phyloP scores from a whole-genome alignment of 2,797 vertebrate species.

The Sebastes melanostomus region DNA sequence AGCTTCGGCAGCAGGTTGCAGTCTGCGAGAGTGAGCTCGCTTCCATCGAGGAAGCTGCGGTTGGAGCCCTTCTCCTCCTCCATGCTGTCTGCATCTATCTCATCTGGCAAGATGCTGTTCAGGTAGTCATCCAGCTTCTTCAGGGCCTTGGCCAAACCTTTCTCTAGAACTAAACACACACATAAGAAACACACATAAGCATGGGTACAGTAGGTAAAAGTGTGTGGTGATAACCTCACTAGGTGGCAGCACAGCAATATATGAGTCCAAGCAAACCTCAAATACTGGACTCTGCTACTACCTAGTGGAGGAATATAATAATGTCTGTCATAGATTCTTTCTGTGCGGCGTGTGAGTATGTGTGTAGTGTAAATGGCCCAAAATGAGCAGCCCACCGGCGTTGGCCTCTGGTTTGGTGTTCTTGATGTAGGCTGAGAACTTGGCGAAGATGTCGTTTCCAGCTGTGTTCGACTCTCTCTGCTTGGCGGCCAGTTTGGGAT shows the following conservation, averaged over 20 bases:
- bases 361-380: conserved; percentile 25
- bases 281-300: conserved; percentile 63
- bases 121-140: conserved; percentile 94
- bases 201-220: not conserved
- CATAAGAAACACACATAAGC: not conserved
- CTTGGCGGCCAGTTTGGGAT: conserved; percentile 92
- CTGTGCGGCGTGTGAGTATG: not conserved
- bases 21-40: conserved; percentile 94
- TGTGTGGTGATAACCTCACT: conserved; percentile 8
- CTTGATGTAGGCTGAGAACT: conserved; percentile 97
- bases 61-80: conserved; percentile 88
- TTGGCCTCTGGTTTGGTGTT: conserved; percentile 94
- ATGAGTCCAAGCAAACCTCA: not conserved
- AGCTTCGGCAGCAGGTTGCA: conserved; percentile 99
- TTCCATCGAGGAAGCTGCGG: conserved; percentile 92
- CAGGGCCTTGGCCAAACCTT: conserved; percentile 87
- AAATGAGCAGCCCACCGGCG: conserved; percentile 84
- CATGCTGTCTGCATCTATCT: conserved; percentile 87
- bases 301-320: conserved; percentile 62
- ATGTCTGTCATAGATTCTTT: not conserved
- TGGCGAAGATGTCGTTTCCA: conserved; percentile 97
- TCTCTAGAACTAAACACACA: conserved; percentile 85
- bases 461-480: conserved; percentile 94
- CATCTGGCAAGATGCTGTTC: conserved; percentile 88
- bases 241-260: conserved; percentile 56